These are phyloP conservation scores for Gymnoscelis rufifasciata DNA, from an alignment of 2,888 invertebrate species.

Conservation along the genomic window DNA sequence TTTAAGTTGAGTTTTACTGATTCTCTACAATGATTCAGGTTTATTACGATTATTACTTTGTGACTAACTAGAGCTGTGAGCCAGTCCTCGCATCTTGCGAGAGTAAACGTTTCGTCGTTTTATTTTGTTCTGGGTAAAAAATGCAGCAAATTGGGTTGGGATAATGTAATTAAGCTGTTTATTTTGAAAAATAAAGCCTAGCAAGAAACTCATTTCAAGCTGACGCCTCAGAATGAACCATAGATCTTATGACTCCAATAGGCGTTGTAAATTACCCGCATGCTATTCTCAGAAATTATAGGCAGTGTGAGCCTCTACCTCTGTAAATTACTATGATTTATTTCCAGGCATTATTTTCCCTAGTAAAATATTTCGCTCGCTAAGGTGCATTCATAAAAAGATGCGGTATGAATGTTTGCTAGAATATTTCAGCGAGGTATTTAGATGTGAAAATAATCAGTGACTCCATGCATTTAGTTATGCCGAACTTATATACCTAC, in stretches of 20 bases:
- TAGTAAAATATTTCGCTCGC: conserved; percentile 33
- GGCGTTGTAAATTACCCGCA: conserved; percentile 23
- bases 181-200: conserved; percentile 4
- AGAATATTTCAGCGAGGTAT: not conserved
- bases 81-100: too few relatives aligned
- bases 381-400: not conserved
- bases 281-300: conserved; percentile 27
- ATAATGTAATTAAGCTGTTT: conserved; percentile 4
- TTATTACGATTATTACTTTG: too few relatives aligned
- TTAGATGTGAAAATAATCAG: conserved; percentile 1
- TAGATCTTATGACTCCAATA: conserved; percentile 17
- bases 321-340: conserved; percentile 54
- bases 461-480: not conserved
- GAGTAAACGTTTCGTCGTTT: too few relatives aligned
- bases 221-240: conserved; percentile 15
- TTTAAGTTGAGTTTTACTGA: too few relatives aligned
- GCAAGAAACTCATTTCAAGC: conserved; percentile 10
- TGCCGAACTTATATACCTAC: not conserved
- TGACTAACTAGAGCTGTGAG: not conserved
- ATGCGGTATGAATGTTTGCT: not conserved
- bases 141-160: not conserved
- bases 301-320: conserved; percentile 31
- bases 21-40: too few relatives aligned
- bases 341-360: conserved; percentile 33
- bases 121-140: not conserved